A percentile compares a stretch with the other conserved stretches of the same genome.
phyloP scores from a whole-genome alignment of 2,113 vertebrate genomes.

The Opisthocomus hoazin region DNA sequence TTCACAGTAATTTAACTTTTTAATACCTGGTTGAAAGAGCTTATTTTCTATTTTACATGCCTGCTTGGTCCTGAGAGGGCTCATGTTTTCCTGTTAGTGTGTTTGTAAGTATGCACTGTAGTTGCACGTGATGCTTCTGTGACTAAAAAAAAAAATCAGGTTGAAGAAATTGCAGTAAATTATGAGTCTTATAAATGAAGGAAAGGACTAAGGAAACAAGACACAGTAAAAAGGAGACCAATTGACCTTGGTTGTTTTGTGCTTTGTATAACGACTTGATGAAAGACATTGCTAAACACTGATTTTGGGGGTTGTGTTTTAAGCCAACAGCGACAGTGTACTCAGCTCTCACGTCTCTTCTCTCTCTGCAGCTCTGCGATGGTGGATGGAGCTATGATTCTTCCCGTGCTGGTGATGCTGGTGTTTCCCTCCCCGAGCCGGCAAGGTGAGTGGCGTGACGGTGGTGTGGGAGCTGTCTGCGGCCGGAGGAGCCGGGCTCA shows the following conservation, averaged over 20 bases:
- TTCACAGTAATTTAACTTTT: not conserved
- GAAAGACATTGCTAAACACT: fast-evolving
- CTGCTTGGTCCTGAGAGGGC: not conserved
- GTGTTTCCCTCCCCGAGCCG: slow-evolving; percentile 75
- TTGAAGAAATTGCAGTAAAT: not conserved
- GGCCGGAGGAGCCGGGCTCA: not conserved
- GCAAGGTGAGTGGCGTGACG: slow-evolving; percentile 78
- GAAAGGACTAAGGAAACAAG: not conserved
- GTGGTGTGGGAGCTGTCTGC: fast-evolving
- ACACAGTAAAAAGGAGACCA: not conserved
- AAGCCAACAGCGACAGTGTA: fast-evolving
- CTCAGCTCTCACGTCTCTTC: not conserved
- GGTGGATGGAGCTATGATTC: slow-evolving; percentile 79
- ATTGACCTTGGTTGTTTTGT: fast-evolving
- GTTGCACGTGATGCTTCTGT: not conserved
- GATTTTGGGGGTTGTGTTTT: not conserved
- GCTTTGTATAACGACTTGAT: not conserved
- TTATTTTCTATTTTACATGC: fast-evolving
- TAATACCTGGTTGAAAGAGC: not conserved
- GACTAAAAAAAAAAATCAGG: not conserved
- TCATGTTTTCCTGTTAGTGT: fast-evolving
- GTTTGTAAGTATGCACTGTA: fast-evolving
- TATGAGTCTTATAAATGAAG: not conserved
- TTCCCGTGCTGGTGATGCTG: slow-evolving; percentile 78
- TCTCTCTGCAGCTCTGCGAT: slow-evolving; percentile 72